phyloP scores from a whole-genome alignment of 2,888 invertebrate species.

The Branchellion lobata region DNA sequence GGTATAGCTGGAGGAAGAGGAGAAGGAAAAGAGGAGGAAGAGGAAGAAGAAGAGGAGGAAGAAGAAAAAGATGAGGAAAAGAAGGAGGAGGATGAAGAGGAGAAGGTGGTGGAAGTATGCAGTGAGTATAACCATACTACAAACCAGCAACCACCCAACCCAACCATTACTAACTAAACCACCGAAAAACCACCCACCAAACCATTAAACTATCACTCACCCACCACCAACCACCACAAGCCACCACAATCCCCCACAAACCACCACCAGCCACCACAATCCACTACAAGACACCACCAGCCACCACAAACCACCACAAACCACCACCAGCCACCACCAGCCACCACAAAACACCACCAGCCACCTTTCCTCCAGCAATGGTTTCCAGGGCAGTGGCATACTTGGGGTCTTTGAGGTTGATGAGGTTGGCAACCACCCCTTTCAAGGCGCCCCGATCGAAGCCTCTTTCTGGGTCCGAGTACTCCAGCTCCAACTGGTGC shows the following conservation, averaged over 20 bases:
- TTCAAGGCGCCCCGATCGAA: slow-evolving; percentile 66
- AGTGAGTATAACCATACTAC: no score
- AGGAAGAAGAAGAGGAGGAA: no score
- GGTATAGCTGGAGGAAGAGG: slow-evolving; percentile 71
- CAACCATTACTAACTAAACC: no score
- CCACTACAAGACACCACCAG: background rate
- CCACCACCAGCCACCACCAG: background rate
- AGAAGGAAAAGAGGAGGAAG: background rate
- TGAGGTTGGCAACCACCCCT: slow-evolving; percentile 78
- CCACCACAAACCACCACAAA: slow-evolving; percentile 35
- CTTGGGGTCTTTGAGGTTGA: slow-evolving; percentile 72
- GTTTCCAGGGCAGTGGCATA: slow-evolving; percentile 80
- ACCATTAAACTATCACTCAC: no score
- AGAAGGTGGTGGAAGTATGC: no score
- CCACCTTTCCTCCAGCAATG: slow-evolving; percentile 52
- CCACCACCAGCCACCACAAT: background rate
- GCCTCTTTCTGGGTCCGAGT: slow-evolving; percentile 72
- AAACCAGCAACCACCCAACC: no score
- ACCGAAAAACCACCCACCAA: no score
- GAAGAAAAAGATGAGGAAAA: no score
- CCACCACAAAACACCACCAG: background rate
- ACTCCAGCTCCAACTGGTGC: slow-evolving; percentile 69
- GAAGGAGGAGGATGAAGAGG: no score
- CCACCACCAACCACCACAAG: no score
- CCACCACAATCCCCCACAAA: background rate